Base-by-base conservation (phyloP, 2,797 vertebrate species). In the Acrocephalus scirpaceus region DNA sequence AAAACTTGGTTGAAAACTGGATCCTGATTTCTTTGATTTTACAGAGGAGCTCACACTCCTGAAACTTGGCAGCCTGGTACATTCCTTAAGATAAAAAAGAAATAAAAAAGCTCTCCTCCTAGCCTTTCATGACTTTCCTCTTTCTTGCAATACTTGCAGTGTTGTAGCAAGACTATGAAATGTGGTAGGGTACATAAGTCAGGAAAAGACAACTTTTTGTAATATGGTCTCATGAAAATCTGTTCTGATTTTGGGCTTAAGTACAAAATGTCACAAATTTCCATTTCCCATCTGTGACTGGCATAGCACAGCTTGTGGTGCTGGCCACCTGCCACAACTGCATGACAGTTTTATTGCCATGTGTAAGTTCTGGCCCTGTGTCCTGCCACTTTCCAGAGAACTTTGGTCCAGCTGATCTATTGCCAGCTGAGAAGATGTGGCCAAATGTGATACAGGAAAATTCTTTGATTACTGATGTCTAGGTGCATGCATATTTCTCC, bases 271-370 rank as follows among this genome's bases (percentile, higher is more conserved):
- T 94, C 94, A 93, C 47, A 79, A 40, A 95, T 91, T 85, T 91
- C 80, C 64, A 85, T 81, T 87, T 87, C 81, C 81, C 88, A 95
- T 96, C 86, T 94, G 90, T 87, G 88, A 76, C 86, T 95, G 86
- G 83, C 86, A 92, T 7, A 92, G 86, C 20, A 13, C 71, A 94
- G 86, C 81, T 91, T 92, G 84, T 42, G 44, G 29, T 77, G 92
- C 81, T 96, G 95, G 95, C 80, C 38, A 16, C 27, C 60, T 82
- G 93, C 92, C 90, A 82, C 36, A 75, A 38, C 40, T 92, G 56
- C 53, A 48, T 92, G 77, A 85, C 71, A 85, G 50, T 91, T 95
- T 95, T 89, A 91, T 65, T 93, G 74, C 80, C n/a, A 13, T 81
- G 71, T 76, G 20, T 67, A 57, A 79, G 60, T 89, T 54, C 64